Conservation (phyloP, 2,113 vertebrate species). For the Carettochelys insculpta region DNA sequence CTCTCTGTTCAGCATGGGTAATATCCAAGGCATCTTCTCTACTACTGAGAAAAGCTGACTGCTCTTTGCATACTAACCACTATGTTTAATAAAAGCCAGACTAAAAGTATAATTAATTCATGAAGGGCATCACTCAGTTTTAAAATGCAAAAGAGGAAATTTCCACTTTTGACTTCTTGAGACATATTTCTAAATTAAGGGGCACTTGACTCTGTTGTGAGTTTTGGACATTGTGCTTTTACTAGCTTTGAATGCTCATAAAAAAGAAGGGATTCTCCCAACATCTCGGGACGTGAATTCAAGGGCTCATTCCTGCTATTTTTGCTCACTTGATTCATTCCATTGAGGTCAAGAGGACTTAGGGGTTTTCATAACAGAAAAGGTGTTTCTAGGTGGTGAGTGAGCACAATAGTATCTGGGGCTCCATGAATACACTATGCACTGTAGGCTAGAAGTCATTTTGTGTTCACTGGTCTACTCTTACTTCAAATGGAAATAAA, state of each 20-base stretch:
- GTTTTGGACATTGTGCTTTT: neutral
- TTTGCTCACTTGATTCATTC: neutral
- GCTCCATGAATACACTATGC: too few species aligned
- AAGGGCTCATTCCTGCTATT: fast-evolving
- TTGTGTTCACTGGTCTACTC: too few species aligned
- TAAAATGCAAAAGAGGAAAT: neutral
- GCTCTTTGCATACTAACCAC: neutral
- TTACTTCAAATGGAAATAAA: neutral
- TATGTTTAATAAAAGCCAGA: neutral
- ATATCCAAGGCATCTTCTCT: fast-evolving
- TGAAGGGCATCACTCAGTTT: neutral
- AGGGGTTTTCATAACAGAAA: neutral
- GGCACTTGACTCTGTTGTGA: neutral
- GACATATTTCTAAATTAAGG: neutral
- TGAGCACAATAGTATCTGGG: neutral
- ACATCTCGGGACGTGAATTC: fast-evolving
- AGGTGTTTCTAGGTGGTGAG: neutral
- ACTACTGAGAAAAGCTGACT: neutral
- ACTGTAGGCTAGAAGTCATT: too few species aligned
- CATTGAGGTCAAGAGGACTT: fast-evolving
- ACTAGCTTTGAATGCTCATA: too few species aligned
- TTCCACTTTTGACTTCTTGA: fast-evolving
- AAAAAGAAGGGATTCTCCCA: neutral
- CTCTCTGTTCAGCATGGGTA: neutral
- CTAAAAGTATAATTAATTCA: neutral